A percentile compares a stretch with the other conserved stretches of the same genome.
Conservation (phyloP, 2,113 vertebrate genomes). For the Genyomyrus donnyi region DNA sequence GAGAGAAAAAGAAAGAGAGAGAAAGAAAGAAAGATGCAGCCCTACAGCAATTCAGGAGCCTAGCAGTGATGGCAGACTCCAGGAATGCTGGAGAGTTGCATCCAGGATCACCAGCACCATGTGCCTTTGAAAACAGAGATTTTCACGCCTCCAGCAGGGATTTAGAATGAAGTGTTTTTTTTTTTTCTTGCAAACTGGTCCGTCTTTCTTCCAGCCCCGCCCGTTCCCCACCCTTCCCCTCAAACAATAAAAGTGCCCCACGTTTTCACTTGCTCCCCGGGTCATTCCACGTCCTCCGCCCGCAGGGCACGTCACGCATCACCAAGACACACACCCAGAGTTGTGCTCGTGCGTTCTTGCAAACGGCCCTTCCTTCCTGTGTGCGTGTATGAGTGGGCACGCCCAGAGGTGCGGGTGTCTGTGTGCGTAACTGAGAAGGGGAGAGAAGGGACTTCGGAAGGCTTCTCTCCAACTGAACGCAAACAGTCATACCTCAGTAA, state of each 20-base stretch:
- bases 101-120: background rate
- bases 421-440: background rate
- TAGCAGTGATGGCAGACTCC: background rate
- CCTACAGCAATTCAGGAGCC: background rate
- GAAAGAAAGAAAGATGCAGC: background rate
- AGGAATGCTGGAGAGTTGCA: background rate
- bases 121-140: background rate
- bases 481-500: background rate
- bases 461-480: background rate
- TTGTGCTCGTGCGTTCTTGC: background rate
- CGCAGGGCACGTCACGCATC: background rate
- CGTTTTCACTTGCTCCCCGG: background rate
- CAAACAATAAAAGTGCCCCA: background rate
- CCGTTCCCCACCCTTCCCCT: background rate
- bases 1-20: background rate
- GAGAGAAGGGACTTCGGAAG: background rate
- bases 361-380: background rate
- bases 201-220: background rate
- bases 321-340: background rate
- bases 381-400: background rate
- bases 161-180: background rate
- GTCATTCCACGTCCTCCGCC: background rate
- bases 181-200: background rate
- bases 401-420: background rate
- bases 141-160: background rate